A percentile compares a stretch with the other conserved stretches of the same genome.
Evolutionary conservation across 2,888 invertebrate species (phyloP).

Genomic region (Tupiocoris notatus): DNA sequence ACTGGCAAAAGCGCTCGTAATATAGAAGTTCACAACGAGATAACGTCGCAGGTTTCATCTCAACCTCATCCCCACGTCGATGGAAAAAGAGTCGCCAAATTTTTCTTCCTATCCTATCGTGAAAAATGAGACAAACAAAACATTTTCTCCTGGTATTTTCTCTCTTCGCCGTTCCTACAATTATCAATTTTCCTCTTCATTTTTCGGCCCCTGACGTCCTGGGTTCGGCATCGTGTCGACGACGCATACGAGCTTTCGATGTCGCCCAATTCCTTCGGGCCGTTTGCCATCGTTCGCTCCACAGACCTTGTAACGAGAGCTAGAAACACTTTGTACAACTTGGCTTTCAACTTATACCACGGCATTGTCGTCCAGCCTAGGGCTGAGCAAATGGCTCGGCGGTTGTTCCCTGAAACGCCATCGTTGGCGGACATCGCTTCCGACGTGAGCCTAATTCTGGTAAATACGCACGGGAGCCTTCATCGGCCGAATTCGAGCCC

Average conservation of each 20-base stretch:
- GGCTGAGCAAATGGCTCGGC: conserved; percentile 47
- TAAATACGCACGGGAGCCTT: conserved; percentile 57
- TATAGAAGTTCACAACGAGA: no score
- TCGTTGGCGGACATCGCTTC: conserved; percentile 54
- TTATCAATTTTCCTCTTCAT: no score
- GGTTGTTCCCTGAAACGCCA: conserved; percentile 51
- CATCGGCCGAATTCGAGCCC: conserved; percentile 57
- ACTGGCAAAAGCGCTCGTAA: no score
- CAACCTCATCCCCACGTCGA: no score
- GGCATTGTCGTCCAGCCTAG: conserved; percentile 31
- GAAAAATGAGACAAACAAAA: no score
- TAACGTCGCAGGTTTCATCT: no score
- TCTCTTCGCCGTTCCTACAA: no score
- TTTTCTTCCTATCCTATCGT: no score
- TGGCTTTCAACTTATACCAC: conserved; percentile 45
- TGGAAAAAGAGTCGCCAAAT: no score
- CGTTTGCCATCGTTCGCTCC: conserved; percentile 26
- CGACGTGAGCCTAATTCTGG: conserved; percentile 56
- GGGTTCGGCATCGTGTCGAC: conserved; percentile 43
- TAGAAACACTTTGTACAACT: conserved; percentile 51
- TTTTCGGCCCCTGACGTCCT: conserved; percentile 46
- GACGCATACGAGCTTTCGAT: conserved; percentile 42
- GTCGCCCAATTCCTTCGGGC: conserved; percentile 41
- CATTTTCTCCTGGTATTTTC: no score
- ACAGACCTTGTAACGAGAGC: conserved; percentile 54